Percentiles rank a stretch among this genome's conserved stretches.
phyloP scores from a whole-genome alignment of 2,797 vertebrate species.

The Ctenochaetus hawaiiensis region DNA sequence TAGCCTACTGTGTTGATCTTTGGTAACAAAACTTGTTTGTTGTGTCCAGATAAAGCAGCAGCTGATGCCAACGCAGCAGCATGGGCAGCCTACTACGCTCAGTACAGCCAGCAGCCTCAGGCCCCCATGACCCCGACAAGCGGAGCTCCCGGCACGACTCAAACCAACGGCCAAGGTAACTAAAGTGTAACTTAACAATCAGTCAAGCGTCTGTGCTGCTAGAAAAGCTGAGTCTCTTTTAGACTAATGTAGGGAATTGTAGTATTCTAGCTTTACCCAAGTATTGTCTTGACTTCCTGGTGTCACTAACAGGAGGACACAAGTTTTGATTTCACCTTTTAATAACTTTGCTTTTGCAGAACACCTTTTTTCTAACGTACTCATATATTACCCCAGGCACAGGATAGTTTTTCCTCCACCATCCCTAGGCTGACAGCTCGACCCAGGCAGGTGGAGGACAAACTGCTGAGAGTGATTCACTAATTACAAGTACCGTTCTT shows the following conservation, averaged over 20 bases:
- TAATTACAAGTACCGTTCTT: constrained; percentile 88
- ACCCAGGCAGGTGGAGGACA: constrained; percentile 78
- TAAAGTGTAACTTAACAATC: background rate
- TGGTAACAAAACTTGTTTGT: too few relatives aligned
- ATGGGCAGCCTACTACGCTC: constrained; percentile 99
- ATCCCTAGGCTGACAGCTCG: constrained; percentile 68
- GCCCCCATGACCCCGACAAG: constrained; percentile 94
- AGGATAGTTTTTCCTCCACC: constrained; percentile 68
- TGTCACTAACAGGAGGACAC: constrained; percentile 43
- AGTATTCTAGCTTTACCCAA: constrained; percentile 43
- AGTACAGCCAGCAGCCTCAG: constrained; percentile 98
- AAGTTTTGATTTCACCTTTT: constrained; percentile 38
- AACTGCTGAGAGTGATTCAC: constrained; percentile 79
- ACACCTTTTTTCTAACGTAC: constrained; percentile 19
- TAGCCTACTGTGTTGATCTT: too few relatives aligned
- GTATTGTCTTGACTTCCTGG: constrained; percentile 35
- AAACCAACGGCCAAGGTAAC: constrained; percentile 97
- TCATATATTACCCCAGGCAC: constrained; percentile 51
- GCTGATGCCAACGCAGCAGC: constrained; percentile 98
- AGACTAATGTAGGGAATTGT: constrained; percentile 53
- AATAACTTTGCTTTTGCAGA: constrained; percentile 60
- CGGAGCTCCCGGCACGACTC: constrained; percentile 92
- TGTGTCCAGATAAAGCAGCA: constrained; percentile 92
- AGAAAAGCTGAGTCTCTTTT: background rate
- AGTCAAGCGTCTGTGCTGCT: background rate